Evolutionary conservation across 2,888 invertebrate genomes (phyloP), one percentile per base, ranked within the genome.

Genomic region (Mimas tiliae): DNA sequence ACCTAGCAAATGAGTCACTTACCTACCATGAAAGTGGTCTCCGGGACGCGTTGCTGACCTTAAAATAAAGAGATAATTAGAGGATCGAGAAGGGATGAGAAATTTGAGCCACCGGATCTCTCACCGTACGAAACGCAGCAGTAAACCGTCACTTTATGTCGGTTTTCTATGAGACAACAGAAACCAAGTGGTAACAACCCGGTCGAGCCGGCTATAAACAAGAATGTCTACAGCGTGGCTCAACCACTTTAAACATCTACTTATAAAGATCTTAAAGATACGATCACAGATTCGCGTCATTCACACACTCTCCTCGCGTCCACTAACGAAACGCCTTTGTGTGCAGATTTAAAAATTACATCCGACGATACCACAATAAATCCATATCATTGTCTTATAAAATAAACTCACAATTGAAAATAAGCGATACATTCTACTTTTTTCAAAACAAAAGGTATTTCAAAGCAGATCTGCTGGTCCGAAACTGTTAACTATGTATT

Each of bases 401-500:
- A 69, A 69, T 42, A 55, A 53, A 65, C 58, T 58, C 38, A 64
- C 64, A 58, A 65, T 65, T 55, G 65, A 34, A 65, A 58, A 58
- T 48, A 34, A 45, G 48, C 16, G 33, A 65, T 66, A 70, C 68
- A 69, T 69, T 68, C 70, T 69, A 69, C 66, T 68, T 68, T 72
- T 48, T 65, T 58, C 48, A 74, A 78, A 79, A 80, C 78, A 77
- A 80, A 76, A 42, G 58, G 19, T 77, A 79, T 80, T 79, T 77
- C 74, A 72, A 76, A 76, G 74, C 78, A 80, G 81, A 82, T 82
- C 76, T 58, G 65, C 48, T 58, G 65, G 33, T 27, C 42, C 27
- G 27, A 79, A 81, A 77, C 73, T 72, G 74, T 77, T 67, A 73
- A 72, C 70, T 81, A 82, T 82, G 81, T 82, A 74, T 72, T 72